Conservation (phyloP, 2,113 vertebrate genomes). For the Ranitomeya variabilis region DNA sequence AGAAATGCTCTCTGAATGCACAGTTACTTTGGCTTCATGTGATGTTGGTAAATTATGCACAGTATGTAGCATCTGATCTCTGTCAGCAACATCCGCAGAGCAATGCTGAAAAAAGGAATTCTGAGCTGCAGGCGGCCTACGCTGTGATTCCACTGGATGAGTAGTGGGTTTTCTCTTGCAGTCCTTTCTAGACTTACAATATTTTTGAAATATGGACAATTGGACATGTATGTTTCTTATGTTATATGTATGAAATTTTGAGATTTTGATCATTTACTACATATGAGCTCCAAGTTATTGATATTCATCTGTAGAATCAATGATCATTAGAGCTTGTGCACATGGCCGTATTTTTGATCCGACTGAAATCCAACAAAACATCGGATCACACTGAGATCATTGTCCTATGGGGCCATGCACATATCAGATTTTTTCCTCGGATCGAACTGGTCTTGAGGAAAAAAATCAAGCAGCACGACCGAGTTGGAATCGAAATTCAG, state of each 20-base stretch:
- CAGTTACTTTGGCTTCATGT: slow-evolving; percentile 49
- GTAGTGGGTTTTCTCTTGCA: slow-evolving; percentile 3
- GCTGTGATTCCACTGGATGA: slow-evolving; percentile 52
- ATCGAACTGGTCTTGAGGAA: too few species aligned
- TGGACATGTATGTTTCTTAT: background rate
- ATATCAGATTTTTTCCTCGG: too few species aligned
- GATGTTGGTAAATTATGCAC: slow-evolving; percentile 55
- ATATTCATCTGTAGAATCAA: background rate
- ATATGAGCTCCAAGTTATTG: background rate
- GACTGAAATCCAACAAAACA: too few species aligned
- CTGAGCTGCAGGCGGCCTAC: slow-evolving; percentile 47
- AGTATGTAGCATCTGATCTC: slow-evolving; percentile 57
- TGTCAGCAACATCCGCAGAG: slow-evolving; percentile 54
- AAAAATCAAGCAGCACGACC: too few species aligned
- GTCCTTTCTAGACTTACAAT: slow-evolving; percentile 1
- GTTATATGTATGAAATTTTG: background rate
- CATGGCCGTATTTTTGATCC: too few species aligned
- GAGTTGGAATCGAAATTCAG: too few species aligned
- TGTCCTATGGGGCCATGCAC: too few species aligned
- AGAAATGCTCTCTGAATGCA: slow-evolving; percentile 50
- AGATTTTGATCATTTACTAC: background rate
- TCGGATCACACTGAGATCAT: too few species aligned
- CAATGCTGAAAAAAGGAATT: slow-evolving; percentile 43
- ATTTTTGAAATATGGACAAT: background rate
- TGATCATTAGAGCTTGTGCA: background rate